phyloP scores from a whole-genome alignment of 2,113 vertebrate species.

The Eretmochelys imbricata region DNA sequence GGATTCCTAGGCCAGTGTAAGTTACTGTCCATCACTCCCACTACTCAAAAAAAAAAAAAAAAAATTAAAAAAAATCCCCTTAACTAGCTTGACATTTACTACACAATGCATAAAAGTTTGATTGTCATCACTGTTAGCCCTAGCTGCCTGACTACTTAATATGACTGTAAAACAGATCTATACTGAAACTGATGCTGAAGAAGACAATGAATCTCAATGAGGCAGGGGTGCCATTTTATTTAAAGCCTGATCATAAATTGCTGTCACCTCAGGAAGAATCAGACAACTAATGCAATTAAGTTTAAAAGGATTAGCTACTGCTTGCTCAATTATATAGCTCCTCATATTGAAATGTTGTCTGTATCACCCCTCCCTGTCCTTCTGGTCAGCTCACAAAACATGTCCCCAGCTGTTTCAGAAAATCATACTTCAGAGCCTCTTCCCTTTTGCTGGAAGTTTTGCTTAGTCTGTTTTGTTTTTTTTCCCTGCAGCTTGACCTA shows the following conservation, averaged over 20 bases:
- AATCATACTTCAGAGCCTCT: fast-evolving
- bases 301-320: too few species aligned
- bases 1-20: not conserved
- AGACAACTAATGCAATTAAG: fast-evolving
- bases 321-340: fast-evolving
- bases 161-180: not conserved
- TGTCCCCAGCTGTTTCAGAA: not conserved
- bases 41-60: not conserved
- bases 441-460: not conserved
- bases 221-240: too few species aligned
- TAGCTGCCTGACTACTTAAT: not conserved
- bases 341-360: fast-evolving
- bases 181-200: not conserved
- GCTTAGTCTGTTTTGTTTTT: not conserved
- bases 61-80: not conserved
- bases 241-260: not conserved
- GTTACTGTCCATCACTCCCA: not conserved
- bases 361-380: fast-evolving
- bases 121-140: not conserved
- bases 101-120: not conserved
- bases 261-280: fast-evolving
- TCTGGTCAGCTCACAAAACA: not conserved
- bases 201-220: not conserved
- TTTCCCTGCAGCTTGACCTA: not conserved
- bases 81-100: not conserved